Conservation (phyloP, 2,797 vertebrate species). For the Gastrophryne carolinensis region DNA sequence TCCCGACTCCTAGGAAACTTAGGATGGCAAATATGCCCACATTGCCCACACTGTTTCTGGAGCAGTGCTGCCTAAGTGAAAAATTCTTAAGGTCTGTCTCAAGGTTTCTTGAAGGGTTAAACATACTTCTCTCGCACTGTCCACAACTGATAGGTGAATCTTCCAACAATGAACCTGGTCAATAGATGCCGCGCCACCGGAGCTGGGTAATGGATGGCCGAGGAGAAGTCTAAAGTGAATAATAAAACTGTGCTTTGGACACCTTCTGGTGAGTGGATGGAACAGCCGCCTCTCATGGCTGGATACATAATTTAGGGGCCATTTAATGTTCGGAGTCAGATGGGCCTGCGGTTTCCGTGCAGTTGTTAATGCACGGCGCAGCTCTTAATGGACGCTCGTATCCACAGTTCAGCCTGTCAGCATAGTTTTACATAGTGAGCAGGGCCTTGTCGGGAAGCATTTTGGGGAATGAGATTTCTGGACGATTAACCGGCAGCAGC, state of each 20-base stretch:
- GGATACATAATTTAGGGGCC: slow-evolving; percentile 42
- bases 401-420: slow-evolving; percentile 18
- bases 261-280: slow-evolving; percentile 35
- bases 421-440: slow-evolving; percentile 45
- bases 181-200: slow-evolving; percentile 7
- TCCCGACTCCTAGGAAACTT: too few species aligned
- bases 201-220: slow-evolving; percentile 32
- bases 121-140: too few species aligned
- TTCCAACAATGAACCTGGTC: slow-evolving; percentile 7
- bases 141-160: not conserved
- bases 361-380: slow-evolving; percentile 43
- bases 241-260: slow-evolving; percentile 19
- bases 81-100: too few species aligned
- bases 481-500: slow-evolving; percentile 24
- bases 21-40: too few species aligned
- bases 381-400: slow-evolving; percentile 35
- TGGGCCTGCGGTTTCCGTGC: slow-evolving; percentile 24
- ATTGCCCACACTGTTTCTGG: too few species aligned
- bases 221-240: slow-evolving; percentile 29
- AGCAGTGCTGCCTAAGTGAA: too few species aligned
- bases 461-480: slow-evolving; percentile 13
- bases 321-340: not conserved
- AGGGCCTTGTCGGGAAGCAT: slow-evolving; percentile 45
- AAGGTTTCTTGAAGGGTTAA: too few species aligned
- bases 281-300: slow-evolving; percentile 33